Percentiles rank a stretch among this genome's conserved stretches.
Evolutionary conservation across 2,113 vertebrate genomes (phyloP).

Genomic region (Myxocyprinus asiaticus): DNA sequence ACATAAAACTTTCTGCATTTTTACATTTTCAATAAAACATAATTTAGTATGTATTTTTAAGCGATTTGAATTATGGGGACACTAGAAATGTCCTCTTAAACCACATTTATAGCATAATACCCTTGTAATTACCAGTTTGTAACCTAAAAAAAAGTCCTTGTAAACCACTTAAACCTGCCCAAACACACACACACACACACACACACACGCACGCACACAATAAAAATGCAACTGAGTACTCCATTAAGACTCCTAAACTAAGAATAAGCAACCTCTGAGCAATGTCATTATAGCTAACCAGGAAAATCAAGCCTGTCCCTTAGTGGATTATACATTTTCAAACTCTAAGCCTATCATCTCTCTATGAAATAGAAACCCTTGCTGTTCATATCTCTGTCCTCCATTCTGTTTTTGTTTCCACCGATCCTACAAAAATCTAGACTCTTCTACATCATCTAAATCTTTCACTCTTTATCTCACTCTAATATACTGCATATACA

Average conservation of each 20-base stretch:
- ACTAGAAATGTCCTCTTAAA: no score
- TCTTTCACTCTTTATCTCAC: slow-evolving; percentile 14
- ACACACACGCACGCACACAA: no score
- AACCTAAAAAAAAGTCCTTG: no score
- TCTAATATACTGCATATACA: neutral
- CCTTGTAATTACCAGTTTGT: no score
- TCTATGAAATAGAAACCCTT: slow-evolving; percentile 13
- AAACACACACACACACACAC: no score
- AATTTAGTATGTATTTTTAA: no score
- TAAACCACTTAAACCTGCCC: no score
- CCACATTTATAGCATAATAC: no score
- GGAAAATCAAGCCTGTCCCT: slow-evolving; percentile 23
- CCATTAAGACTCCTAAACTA: neutral
- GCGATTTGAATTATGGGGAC: no score
- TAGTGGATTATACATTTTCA: slow-evolving; percentile 13
- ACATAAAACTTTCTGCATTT: no score
- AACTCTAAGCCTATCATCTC: neutral
- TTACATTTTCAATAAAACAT: no score
- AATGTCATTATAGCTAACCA: neutral
- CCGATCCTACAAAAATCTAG: neutral
- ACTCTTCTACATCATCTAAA: neutral
- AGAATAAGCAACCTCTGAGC: neutral
- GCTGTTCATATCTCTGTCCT: neutral
- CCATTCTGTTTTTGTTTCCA: neutral
- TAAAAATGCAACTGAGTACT: neutral